These are phyloP conservation scores for Dexiosoma caninum DNA, from an alignment of 2,888 invertebrate species.

Conservation along the genomic window DNA sequence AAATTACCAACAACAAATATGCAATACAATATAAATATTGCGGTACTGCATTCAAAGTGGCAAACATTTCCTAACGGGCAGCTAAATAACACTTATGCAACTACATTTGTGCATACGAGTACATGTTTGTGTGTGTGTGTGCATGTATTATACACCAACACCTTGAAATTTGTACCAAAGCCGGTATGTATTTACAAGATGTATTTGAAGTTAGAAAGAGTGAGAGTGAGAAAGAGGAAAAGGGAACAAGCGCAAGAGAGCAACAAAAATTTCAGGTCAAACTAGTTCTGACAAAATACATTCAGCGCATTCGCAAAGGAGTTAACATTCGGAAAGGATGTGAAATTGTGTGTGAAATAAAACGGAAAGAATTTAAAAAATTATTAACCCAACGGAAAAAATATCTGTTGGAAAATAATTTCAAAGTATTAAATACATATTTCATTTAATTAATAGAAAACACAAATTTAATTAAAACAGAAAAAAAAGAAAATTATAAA, in stretches of 20 bases:
- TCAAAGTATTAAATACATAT: too few relatives aligned
- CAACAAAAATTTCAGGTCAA: conserved; percentile 63
- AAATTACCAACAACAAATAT: too few relatives aligned
- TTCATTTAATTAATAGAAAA: neutral
- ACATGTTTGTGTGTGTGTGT: neutral
- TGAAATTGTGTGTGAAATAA: neutral
- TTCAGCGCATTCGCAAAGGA: conserved; percentile 66
- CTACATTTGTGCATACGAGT: neutral
- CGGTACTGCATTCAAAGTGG: too few relatives aligned
- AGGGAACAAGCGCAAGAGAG: neutral
- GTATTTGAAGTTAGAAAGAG: too few relatives aligned
- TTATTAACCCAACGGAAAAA: conserved; percentile 10
- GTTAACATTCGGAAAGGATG: conserved; percentile 61
- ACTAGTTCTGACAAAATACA: conserved; percentile 62
- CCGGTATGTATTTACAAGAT: conserved; percentile 48
- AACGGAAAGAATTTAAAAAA: conserved; percentile 4
- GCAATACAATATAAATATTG: too few relatives aligned
- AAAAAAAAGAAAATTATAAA: neutral
- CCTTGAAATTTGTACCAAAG: conserved; percentile 10
- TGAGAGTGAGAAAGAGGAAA: neutral
- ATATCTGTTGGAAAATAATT: conserved; percentile 6
- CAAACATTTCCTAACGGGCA: conserved; percentile 57
- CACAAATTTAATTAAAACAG: neutral
- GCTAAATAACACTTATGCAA: neutral
- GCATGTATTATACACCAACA: neutral